Conservation (phyloP, 2,113 vertebrate species). For the Aviceda subcristata region DNA sequence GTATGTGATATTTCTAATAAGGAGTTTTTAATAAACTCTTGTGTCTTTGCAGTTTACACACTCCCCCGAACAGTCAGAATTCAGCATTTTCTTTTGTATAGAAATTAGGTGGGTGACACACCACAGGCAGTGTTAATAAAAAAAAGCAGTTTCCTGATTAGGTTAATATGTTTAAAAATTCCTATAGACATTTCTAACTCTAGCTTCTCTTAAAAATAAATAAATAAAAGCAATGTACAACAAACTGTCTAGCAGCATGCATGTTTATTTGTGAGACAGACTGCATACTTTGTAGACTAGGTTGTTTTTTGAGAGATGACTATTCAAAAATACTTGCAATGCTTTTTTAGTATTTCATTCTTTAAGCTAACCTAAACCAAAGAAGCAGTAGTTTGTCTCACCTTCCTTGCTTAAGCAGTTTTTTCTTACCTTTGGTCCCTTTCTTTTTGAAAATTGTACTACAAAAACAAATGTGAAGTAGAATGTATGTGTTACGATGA, state of each 20-base stretch:
- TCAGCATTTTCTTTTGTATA: not conserved
- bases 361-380: not conserved
- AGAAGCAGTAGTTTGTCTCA: not conserved
- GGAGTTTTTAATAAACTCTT: not conserved
- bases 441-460: not conserved
- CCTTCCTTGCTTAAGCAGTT: not conserved
- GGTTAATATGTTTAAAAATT: not conserved
- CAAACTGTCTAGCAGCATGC: not conserved
- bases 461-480: not conserved
- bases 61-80: not conserved
- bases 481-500: not conserved
- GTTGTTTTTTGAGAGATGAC: not conserved
- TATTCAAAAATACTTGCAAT: not conserved
- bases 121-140: not conserved
- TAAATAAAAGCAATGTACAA: not conserved
- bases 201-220: not conserved
- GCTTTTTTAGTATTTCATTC: not conserved
- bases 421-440: not conserved
- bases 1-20: not conserved
- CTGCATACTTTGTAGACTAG: not conserved
- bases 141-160: not conserved
- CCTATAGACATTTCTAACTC: not conserved
- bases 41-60: not conserved
- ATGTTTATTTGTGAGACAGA: not conserved
- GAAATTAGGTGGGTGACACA: not conserved